Base-by-base conservation (phyloP, 2,113 vertebrate species). In the Galeopterus variegatus region DNA sequence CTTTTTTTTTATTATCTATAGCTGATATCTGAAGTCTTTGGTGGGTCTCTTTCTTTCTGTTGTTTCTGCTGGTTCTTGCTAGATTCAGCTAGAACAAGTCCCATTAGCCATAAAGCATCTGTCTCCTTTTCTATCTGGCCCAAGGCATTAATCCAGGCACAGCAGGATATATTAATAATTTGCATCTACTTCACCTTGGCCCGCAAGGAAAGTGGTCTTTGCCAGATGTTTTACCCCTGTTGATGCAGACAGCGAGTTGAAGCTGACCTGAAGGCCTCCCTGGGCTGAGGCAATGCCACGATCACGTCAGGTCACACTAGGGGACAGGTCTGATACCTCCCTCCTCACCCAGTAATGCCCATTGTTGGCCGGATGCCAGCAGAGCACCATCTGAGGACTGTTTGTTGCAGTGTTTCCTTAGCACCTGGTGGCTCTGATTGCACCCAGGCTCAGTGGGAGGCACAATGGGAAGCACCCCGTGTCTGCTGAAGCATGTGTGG, bases 361-460 rank as follows among this genome's bases (percentile, higher is more conserved):
- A 6, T 41, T 41, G 52, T 82, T 0, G 64, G 45, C 8, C 24
- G 28, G 1, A 79, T 45, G 45, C 82, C 60, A 26, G 17, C 36
- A 94, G 60, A 54, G 33, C 3, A 18, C n/a, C 17, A 28, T 69
- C 58, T 45, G 56, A 62, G 65, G 26, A 15, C 18, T 14, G 11
- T 13, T 10, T 21, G 10, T 8, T 9, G 6, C 1, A 54, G 28
- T 50, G 2, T 33, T 21, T 56, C 21, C 33, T 50, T 24, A 12
- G 31, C 28, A 24, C 10, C 23, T 21, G 21, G 0, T 1, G 0
- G 13, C 62, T 77, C 48, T 15, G 60, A 28, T 3, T 3, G 2
- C 6, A 19, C 21, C 15, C 48, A 54, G 56, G 64, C 41, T 12
- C 45, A 70, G 36, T 41, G 41, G 41, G 41, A 41, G 33, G 56